Percentiles rank a stretch among this genome's conserved stretches.
phyloP scores from a whole-genome alignment of 2,888 invertebrate species.

The Drosophila conformis region DNA sequence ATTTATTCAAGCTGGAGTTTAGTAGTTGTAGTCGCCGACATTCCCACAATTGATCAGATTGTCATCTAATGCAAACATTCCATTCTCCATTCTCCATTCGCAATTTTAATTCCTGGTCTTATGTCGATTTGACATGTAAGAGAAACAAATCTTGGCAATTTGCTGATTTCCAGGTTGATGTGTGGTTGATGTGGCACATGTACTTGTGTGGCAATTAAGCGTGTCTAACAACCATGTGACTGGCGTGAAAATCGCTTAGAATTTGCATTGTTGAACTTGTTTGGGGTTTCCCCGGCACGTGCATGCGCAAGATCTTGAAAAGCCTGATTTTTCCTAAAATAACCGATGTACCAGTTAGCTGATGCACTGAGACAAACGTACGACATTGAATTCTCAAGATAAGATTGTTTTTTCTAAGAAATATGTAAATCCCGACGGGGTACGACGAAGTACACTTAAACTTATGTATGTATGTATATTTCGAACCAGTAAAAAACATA shows the following conservation, averaged over 20 bases:
- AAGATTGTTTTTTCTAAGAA: background rate
- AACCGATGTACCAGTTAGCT: background rate
- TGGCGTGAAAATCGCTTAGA: slow-evolving; percentile 42
- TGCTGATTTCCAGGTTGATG: background rate
- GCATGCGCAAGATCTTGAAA: slow-evolving; percentile 34
- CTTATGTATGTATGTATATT: background rate
- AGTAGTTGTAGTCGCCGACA: background rate
- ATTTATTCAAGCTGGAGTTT: slow-evolving; percentile 1
- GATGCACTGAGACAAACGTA: background rate
- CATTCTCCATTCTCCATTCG: background rate
- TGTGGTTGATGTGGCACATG: slow-evolving; percentile 9
- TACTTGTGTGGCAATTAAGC: slow-evolving; percentile 12
- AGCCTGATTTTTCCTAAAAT: slow-evolving; percentile 28
- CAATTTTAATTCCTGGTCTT: background rate
- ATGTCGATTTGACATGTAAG: background rate
- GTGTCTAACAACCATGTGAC: slow-evolving; percentile 40
- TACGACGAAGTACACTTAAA: background rate
- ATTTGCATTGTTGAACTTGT: slow-evolving; percentile 26
- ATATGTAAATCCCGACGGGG: background rate
- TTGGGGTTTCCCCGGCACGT: slow-evolving; percentile 27
- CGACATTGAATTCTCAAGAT: background rate
- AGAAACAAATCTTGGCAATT: background rate
- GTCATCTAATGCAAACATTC: slow-evolving; percentile 9
- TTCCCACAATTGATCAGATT: slow-evolving; percentile 8
- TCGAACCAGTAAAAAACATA: background rate